Percentiles rank a stretch among this genome's conserved stretches.
Conservation (phyloP, 2,888 invertebrate species). For the Tipula unca region DNA sequence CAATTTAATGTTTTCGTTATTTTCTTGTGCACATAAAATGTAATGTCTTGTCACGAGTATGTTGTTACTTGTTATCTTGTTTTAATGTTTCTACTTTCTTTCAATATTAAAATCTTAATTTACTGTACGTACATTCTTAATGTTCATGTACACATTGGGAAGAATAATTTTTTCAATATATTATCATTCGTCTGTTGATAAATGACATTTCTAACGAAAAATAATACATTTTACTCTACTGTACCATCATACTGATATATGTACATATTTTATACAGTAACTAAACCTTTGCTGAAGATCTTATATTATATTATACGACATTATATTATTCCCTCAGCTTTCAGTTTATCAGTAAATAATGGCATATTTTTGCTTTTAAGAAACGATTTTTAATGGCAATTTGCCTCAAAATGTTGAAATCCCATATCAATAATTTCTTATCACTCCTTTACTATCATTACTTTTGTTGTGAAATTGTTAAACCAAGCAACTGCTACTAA, state of each 20-base stretch:
- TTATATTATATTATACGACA: neutral
- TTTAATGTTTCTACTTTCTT: neutral
- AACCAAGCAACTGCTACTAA: no score
- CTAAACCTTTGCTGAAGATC: neutral
- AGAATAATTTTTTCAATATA: neutral
- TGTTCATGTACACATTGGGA: neutral
- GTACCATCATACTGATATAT: neutral
- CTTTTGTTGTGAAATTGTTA: no score
- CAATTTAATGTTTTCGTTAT: neutral
- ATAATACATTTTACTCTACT: neutral
- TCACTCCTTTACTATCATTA: no score
- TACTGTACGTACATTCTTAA: neutral
- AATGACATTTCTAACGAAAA: neutral
- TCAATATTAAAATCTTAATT: neutral
- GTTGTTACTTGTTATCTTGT: neutral
- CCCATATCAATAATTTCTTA: no score
- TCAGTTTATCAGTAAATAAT: neutral
- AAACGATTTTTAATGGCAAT: neutral
- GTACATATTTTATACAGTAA: neutral
- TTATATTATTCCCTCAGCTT: neutral
- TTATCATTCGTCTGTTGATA: neutral
- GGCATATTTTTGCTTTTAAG: neutral
- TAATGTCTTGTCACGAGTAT: neutral
- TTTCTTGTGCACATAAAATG: neutral
- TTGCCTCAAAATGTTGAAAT: neutral